Conservation (phyloP, 2,113 vertebrate genomes). For the Ahaetulla prasina region DNA sequence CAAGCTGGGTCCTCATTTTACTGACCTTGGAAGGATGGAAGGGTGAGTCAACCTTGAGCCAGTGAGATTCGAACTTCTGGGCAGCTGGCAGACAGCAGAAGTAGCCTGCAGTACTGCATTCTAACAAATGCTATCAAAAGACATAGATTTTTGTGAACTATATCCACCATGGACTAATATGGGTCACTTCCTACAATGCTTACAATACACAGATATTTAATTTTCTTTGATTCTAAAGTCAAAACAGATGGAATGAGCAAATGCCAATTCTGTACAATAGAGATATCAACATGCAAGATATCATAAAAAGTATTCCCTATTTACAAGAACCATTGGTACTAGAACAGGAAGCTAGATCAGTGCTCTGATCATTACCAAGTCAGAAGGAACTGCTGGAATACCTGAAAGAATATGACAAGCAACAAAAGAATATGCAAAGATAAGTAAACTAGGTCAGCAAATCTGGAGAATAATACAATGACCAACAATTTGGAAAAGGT, state of each 20-base stretch:
- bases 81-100: no score
- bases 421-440: background rate
- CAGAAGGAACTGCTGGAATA: background rate
- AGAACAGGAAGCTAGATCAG: background rate
- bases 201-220: background rate
- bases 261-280: background rate
- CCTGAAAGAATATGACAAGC: background rate
- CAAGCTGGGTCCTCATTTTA: no score
- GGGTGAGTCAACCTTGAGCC: no score
- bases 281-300: background rate
- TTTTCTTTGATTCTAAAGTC: background rate
- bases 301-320: background rate
- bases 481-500: background rate
- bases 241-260: background rate
- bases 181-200: background rate
- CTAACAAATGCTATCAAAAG: background rate
- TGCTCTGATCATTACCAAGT: background rate
- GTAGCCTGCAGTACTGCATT: no score
- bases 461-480: background rate
- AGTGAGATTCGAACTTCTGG: no score
- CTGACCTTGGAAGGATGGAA: no score
- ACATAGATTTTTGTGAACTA: background rate
- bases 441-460: background rate
- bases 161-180: background rate
- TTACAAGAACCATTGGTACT: background rate